Conservation (phyloP, 2,113 vertebrate species). For the Procapra przewalskii region DNA sequence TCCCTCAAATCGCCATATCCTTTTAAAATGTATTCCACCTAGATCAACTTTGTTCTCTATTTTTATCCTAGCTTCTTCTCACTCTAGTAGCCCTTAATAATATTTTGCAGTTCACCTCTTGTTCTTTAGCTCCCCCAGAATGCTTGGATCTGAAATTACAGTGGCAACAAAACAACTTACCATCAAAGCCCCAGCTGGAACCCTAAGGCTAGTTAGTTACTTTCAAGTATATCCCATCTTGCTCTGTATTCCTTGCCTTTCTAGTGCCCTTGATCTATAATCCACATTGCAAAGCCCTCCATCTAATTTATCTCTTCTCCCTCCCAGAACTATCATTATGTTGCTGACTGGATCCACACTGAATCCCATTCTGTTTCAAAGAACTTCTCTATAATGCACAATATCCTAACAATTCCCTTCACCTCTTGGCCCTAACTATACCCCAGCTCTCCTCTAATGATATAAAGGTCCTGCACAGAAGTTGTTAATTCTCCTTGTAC, state of each 20-base stretch:
- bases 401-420: neutral
- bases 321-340: neutral
- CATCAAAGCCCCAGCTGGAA: conserved; percentile 46
- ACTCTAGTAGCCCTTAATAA: neutral
- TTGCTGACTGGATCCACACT: neutral
- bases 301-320: conserved; percentile 3
- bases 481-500: neutral
- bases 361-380: conserved; percentile 11
- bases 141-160: neutral
- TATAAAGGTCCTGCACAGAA: neutral
- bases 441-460: neutral
- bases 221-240: neutral
- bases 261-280: conserved; percentile 40
- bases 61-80: neutral
- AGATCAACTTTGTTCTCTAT: neutral
- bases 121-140: neutral
- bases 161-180: neutral
- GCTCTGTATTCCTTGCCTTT: neutral
- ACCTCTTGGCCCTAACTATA: neutral
- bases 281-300: neutral
- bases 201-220: neutral
- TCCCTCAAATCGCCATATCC: neutral
- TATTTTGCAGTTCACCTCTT: neutral
- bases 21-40: neutral
- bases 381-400: neutral